These are phyloP conservation scores for Clivina fossor DNA, from an alignment of 2,888 invertebrate genomes.

Conservation along the genomic window DNA sequence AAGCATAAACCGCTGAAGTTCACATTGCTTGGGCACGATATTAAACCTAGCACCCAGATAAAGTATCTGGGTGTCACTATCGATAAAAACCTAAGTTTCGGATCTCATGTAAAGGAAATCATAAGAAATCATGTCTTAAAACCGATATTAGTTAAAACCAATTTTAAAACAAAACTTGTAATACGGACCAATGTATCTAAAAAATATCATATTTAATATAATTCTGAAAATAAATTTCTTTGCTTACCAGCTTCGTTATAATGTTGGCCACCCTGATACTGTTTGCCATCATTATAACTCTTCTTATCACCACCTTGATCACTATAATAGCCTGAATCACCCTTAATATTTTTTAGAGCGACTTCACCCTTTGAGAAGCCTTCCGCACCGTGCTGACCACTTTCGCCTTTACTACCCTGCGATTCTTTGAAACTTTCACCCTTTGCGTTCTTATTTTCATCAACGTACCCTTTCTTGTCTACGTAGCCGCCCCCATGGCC, in stretches of 20 bases:
- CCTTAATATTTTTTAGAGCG: slow-evolving; percentile 50
- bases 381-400: slow-evolving; percentile 60
- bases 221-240: no score
- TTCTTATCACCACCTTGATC: slow-evolving; percentile 62
- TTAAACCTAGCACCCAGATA: no score
- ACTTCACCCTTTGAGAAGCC: slow-evolving; percentile 60
- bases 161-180: no score
- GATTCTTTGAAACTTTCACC: slow-evolving; percentile 54
- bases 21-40: no score
- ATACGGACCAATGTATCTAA: no score
- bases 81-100: no score
- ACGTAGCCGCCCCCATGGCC: slow-evolving; percentile 51
- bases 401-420: slow-evolving; percentile 59
- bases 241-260: slow-evolving; percentile 59
- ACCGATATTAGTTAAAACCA: no score
- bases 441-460: slow-evolving; percentile 55
- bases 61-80: no score
- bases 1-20: no score
- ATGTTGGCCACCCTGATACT: slow-evolving; percentile 61
- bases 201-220: no score
- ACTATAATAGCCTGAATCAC: slow-evolving; percentile 59
- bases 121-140: no score
- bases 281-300: slow-evolving; percentile 61
- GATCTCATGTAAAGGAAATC: no score
- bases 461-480: slow-evolving; percentile 60